Evolutionary conservation across 2,888 invertebrate species (phyloP), one percentile per base, ranked within the genome.

Genomic region (Cantharis rustica): DNA sequence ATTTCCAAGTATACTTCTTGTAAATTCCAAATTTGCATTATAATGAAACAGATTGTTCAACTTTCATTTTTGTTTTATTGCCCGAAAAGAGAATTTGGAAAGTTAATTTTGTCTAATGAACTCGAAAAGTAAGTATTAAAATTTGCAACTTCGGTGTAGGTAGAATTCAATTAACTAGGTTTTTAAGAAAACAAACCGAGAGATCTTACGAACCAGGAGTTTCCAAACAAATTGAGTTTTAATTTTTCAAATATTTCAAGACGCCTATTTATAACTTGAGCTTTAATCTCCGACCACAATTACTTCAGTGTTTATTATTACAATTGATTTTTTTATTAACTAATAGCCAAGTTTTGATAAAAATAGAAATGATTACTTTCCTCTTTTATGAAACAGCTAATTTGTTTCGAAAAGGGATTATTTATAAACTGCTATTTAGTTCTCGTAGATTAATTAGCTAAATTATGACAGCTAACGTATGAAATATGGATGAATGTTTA

Each of bases 341-440:
- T 66, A 66, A 66, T 66, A 20, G 64, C 64, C 64, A 66, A 66
- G 64, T 66, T 66, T 66, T 20, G 64, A 17, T 20, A 66, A 66
- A 66, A 66, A 66, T 66, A 66, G 64, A 66, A 66, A 66, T 66
- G 64, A 66, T 66, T 66, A 23, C n/a, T 66, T n/a, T 66, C 13
- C 13, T 20, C 23, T 47, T 47, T 47, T n/a, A 47, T 47, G 47
- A 47, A 47, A 47, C 47, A 47, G 47, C 47, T 47, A 47, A 47
- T 47, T 47, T 47, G n/a, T 7, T 47, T 47, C n/a, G n/a, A 47
- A 47, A 7, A 47, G n/a, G 47, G 47, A 47, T 47, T n/a, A 47
- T 47, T 47, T 47, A 47, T 47, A 47, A 47, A 47, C 47, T 47
- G n/a, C 2, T 7, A 11, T 47, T 47, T 47, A 4, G 5, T n/a